These are phyloP conservation scores for Plectropomus leopardus DNA, from an alignment of 2,113 vertebrate species.

Conservation along the genomic window DNA sequence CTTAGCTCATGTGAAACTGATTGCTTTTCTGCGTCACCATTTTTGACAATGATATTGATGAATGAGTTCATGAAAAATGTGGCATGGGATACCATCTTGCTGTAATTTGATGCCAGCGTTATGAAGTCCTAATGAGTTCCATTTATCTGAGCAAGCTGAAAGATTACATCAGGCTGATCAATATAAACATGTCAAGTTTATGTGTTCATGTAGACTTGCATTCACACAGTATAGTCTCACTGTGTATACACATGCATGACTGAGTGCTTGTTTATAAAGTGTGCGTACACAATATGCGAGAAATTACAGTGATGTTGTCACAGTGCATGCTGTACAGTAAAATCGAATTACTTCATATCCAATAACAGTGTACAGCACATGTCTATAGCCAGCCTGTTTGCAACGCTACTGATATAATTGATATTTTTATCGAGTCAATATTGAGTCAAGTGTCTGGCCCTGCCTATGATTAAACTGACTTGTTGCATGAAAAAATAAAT, in stretches of 20 bases:
- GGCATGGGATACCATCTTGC: conserved; percentile 4
- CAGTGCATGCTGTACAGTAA: background rate
- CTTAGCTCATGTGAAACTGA: conserved; percentile 62
- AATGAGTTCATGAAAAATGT: conserved; percentile 46
- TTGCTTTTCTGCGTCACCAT: conserved; percentile 44
- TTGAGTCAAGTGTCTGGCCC: background rate
- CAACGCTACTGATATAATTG: background rate
- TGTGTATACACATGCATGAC: conserved; percentile 9
- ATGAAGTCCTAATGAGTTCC: conserved; percentile 56
- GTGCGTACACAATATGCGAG: background rate
- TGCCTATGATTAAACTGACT: conserved; percentile 9
- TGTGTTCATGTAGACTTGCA: conserved; percentile 3
- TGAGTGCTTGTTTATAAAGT: background rate
- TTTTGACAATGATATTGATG: conserved; percentile 70
- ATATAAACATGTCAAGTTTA: conserved; percentile 8
- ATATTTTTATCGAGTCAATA: conserved; percentile 6
- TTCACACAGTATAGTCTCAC: background rate
- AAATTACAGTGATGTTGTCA: background rate
- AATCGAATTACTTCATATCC: conserved; percentile 5
- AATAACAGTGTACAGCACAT: background rate
- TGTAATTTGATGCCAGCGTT: conserved; percentile 37
- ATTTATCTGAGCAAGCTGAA: conserved; percentile 50
- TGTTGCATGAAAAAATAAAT: conserved; percentile 12
- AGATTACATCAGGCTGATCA: conserved; percentile 19
- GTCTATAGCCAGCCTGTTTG: background rate